Conservation (phyloP, 2,797 vertebrate genomes). For the Enteromius radiatus region DNA sequence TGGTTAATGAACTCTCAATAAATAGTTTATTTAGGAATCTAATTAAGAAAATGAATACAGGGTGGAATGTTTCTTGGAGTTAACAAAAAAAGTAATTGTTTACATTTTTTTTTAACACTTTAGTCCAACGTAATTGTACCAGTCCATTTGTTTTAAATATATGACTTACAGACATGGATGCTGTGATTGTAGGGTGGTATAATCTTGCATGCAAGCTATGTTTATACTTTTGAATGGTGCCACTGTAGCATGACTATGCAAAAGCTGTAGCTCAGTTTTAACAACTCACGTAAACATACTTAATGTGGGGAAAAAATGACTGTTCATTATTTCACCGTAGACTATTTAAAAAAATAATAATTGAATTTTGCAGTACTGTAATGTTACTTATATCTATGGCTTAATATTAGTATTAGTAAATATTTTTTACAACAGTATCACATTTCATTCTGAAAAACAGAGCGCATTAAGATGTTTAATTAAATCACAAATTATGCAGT, state of each 20-base stretch:
- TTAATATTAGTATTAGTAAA: too few species aligned
- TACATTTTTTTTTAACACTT: too few species aligned
- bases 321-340: neutral
- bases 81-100: neutral
- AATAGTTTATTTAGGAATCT: slow-evolving; percentile 11
- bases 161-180: neutral
- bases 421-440: neutral
- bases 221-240: neutral
- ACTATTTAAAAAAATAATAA: too few species aligned
- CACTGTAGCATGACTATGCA: neutral
- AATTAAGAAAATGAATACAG: neutral
- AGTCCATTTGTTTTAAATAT: neutral
- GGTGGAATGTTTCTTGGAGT: neutral
- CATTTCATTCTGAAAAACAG: neutral
- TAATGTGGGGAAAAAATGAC: neutral
- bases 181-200: neutral
- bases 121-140: neutral
- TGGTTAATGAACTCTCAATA: slow-evolving; percentile 4
- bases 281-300: neutral
- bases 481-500: neutral
- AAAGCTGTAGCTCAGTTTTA: neutral
- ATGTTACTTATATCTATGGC: too few species aligned
- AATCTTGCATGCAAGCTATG: neutral
- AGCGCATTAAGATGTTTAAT: neutral
- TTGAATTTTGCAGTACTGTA: too few species aligned